These are phyloP conservation scores for Serilophus lunatus DNA, from an alignment of 2,113 vertebrate genomes.

Conservation along the genomic window DNA sequence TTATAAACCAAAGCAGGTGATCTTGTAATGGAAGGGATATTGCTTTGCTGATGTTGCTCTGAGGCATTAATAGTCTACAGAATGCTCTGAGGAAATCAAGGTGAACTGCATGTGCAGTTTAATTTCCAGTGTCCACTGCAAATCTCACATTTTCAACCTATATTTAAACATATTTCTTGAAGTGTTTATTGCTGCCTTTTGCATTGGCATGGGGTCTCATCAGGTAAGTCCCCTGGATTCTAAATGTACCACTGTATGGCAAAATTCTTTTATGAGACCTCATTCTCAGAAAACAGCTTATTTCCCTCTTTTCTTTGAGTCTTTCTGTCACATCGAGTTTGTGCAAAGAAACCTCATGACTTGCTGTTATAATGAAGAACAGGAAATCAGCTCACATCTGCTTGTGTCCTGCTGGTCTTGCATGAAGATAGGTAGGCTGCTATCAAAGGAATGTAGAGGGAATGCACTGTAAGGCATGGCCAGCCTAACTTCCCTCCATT, in stretches of 20 bases:
- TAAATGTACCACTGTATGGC: not conserved
- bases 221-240: not conserved
- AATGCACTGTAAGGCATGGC: not conserved
- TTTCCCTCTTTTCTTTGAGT: not conserved
- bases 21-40: constrained; percentile 5
- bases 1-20: constrained; percentile 43
- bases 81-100: not conserved
- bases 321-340: not conserved
- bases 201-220: not conserved
- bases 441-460: not conserved
- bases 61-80: not conserved
- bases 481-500: not conserved
- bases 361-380: not conserved
- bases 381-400: not conserved
- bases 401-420: not conserved
- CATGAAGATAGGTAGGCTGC: not conserved
- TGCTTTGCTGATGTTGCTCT: not conserved
- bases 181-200: not conserved
- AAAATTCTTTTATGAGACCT: not conserved
- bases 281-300: not conserved
- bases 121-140: not conserved
- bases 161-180: not conserved
- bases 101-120: not conserved
- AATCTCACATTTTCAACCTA: not conserved
- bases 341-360: not conserved